Evolutionary conservation across 2,797 vertebrate species (phyloP), one percentile per base, ranked within the genome.

Genomic region (Momotus momota): DNA sequence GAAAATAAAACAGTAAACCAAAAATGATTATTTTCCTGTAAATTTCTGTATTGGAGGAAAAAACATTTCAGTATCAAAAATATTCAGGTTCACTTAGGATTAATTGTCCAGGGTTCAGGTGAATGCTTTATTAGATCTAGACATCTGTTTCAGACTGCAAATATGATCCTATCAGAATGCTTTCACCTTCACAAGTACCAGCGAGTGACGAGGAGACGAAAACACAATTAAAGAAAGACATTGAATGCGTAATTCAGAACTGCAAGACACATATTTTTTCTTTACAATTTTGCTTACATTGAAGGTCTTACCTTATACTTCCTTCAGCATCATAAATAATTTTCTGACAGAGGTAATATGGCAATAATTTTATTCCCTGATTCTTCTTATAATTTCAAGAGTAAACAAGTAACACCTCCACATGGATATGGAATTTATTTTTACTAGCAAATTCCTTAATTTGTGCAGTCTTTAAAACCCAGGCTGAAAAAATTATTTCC

Each of bases 351-450:
- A 35, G 2, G 2, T 33, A 23, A 35, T 14, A 6, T 8, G 5
- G 3, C 40, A 19, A 31, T 45, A 0, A 1, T 19, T 54, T 83
- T 45, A 12, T 80, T 82, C 12, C 12, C 4, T 61, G 8, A 3
- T 62, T 90, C 33, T 86, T 55, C 52, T 66, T 19, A 16, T 20
- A 1, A 46, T 87, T 74, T 81, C 25, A 51, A 27, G 3, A 19
- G 1, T 54, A 35, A 78, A 55, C 4, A 51, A 33, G 5, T 17
- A 66, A 38, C 2, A 7, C 14, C 25, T 84, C 29, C 10, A 31
- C 14, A 60, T 46, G 45, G 45, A 46, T 9, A 29, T 33, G 1
- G 27, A 79, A 48, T 69, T 48, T 52, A 14, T 57, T 87, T 65
- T 60, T 62, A 60, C 33, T 6, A 78, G 1, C 3, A 60, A 60